phyloP scores from a whole-genome alignment of 1,140 invertebrate species.

The Portunus trituberculatus region DNA sequence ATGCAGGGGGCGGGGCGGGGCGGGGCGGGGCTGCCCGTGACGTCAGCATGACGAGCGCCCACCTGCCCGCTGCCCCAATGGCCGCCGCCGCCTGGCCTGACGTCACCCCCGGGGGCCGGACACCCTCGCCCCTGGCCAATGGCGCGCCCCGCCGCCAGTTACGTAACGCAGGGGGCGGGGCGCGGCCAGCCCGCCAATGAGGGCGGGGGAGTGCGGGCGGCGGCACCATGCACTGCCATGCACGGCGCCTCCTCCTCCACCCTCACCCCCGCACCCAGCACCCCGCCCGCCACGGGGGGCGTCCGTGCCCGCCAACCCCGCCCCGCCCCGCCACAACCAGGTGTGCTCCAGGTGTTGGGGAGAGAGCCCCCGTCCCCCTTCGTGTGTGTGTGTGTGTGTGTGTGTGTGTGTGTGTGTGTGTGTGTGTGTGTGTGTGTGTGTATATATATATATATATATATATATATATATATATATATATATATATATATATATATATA shows the following conservation, averaged over 20 bases:
- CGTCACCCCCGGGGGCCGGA: constrained; percentile 23
- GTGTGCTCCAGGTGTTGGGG: background rate
- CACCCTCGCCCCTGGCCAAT: constrained; percentile 42
- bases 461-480: constrained; percentile 6
- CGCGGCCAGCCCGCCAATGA: constrained; percentile 45
- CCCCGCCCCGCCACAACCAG: background rate
- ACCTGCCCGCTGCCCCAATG: constrained; percentile 63
- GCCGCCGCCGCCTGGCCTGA: constrained; percentile 16
- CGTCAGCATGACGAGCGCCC: constrained; percentile 55
- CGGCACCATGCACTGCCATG: constrained; percentile 69
- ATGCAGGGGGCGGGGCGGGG: constrained; percentile 63
- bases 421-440: background rate
- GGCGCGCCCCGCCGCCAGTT: constrained; percentile 33
- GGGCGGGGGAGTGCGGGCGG: constrained; percentile 4
- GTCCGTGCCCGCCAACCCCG: background rate
- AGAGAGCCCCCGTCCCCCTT: background rate
- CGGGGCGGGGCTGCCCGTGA: constrained; percentile 23
- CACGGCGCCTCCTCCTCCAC: background rate
- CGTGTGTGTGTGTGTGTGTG: constrained; percentile 11
- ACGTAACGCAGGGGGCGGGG: constrained; percentile 66
- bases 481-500: constrained; percentile 40
- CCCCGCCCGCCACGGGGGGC: background rate
- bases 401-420: background rate
- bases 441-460: constrained; percentile 50
- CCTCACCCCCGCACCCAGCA: background rate